These are phyloP conservation scores for Rhadinocentrus ornatus DNA, from an alignment of 2,797 vertebrate species.

Conservation along the genomic window DNA sequence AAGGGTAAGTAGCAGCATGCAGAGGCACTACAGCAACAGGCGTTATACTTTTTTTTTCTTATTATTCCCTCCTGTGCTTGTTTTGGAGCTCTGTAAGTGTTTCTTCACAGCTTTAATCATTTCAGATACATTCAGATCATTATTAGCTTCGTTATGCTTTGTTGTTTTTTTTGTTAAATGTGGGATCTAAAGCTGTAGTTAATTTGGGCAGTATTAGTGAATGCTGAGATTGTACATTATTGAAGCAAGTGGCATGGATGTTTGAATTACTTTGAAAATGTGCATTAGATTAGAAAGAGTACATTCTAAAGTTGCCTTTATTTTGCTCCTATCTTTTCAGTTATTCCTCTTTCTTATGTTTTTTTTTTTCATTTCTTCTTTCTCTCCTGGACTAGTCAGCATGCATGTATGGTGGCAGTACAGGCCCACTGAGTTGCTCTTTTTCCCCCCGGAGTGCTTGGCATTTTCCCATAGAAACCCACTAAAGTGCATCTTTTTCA, in stretches of 20 bases:
- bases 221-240: slow-evolving; percentile 35
- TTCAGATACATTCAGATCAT: slow-evolving; percentile 37
- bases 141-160: neutral
- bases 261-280: slow-evolving; percentile 23
- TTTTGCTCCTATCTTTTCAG: slow-evolving; percentile 18
- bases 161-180: slow-evolving; percentile 17
- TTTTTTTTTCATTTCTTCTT: slow-evolving; percentile 24
- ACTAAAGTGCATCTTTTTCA: neutral
- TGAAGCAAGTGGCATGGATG: slow-evolving; percentile 40
- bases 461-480: slow-evolving; percentile 7
- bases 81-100: slow-evolving; percentile 38
- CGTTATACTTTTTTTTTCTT: slow-evolving; percentile 72
- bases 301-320: slow-evolving; percentile 35
- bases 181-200: slow-evolving; percentile 39
- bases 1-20: slow-evolving; percentile 58
- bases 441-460: slow-evolving; percentile 23
- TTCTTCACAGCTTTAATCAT: slow-evolving; percentile 37
- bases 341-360: slow-evolving; percentile 12
- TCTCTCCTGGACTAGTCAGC: slow-evolving; percentile 36
- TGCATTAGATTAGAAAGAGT: slow-evolving; percentile 11
- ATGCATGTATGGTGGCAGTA: slow-evolving; percentile 13
- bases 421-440: slow-evolving; percentile 43
- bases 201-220: slow-evolving; percentile 20
- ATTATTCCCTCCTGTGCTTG: slow-evolving; percentile 57
- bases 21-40: slow-evolving; percentile 72